These are phyloP conservation scores for Burhinus bistriatus DNA, from an alignment of 2,113 vertebrate species.

Conservation along the genomic window DNA sequence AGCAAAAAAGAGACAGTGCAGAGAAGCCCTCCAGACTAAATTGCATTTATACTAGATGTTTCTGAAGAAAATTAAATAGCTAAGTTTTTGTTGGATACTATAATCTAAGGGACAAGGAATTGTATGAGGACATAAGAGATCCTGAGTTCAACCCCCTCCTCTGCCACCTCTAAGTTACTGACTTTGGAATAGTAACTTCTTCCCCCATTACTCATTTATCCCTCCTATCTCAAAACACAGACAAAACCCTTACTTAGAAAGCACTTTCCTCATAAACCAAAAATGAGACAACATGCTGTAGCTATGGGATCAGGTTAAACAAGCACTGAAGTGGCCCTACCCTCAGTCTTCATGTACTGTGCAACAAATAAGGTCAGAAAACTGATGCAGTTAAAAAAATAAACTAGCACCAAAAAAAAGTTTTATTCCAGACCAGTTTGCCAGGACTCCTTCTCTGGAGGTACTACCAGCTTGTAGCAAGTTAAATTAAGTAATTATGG, in stretches of 20 bases:
- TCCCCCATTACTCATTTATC: neutral
- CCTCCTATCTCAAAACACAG: neutral
- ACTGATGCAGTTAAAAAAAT: neutral
- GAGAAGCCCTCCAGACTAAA: neutral
- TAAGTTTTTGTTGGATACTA: neutral
- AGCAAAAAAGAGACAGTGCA: neutral
- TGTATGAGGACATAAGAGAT: neutral
- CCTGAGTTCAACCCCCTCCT: neutral
- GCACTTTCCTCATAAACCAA: neutral
- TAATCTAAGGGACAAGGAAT: neutral
- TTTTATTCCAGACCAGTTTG: neutral
- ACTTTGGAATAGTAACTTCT: neutral
- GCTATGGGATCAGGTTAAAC: neutral
- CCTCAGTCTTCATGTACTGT: neutral
- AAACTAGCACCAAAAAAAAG: neutral
- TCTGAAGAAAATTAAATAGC: neutral
- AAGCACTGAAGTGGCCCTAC: neutral
- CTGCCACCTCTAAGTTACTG: neutral
- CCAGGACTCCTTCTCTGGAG: neutral
- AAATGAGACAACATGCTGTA: neutral
- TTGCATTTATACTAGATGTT: neutral
- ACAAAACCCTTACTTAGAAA: neutral
- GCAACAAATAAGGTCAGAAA: neutral
- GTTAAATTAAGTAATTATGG: neutral
- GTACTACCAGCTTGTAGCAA: neutral